Conservation (phyloP, 2,113 vertebrate species). For the Psilopogon haemacephalus region DNA sequence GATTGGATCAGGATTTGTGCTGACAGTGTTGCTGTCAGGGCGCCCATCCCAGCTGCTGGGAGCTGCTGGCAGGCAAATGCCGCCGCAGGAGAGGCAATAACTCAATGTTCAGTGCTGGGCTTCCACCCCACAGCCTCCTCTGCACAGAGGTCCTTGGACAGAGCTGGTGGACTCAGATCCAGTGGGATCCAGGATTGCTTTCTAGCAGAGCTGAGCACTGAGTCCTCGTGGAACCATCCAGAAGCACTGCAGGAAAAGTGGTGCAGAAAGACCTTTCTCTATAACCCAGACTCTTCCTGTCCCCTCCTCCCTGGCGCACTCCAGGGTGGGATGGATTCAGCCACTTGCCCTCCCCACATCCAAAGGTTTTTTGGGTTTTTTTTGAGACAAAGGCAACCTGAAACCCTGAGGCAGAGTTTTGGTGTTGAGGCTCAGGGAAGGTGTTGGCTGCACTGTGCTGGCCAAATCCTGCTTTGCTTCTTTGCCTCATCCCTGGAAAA, state of each 20-base stretch:
- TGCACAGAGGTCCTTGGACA: neutral
- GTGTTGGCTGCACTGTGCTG: neutral
- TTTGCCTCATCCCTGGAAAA: neutral
- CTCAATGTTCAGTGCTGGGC: neutral
- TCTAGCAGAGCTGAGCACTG: rapidly evolving
- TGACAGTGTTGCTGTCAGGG: neutral
- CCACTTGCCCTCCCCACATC: neutral
- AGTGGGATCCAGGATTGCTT: rapidly evolving
- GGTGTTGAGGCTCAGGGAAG: neutral
- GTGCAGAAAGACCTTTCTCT: neutral
- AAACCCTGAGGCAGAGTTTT: neutral
- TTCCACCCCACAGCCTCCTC: neutral
- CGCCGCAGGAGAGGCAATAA: rapidly evolving
- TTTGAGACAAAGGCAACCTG: neutral
- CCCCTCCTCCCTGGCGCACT: neutral
- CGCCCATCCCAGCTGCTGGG: neutral
- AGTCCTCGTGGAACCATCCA: neutral
- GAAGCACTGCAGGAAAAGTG: neutral
- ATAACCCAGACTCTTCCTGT: neutral
- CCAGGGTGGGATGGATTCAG: neutral
- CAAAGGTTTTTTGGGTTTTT: rapidly evolving
- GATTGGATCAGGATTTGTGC: neutral
- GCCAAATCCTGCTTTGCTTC: neutral
- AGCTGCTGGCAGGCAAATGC: neutral
- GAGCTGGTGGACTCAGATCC: neutral